Percentiles rank a stretch among this genome's conserved stretches.
Evolutionary conservation across 1,140 invertebrate species (phyloP).

Genomic region (Drepana arcuata): DNA sequence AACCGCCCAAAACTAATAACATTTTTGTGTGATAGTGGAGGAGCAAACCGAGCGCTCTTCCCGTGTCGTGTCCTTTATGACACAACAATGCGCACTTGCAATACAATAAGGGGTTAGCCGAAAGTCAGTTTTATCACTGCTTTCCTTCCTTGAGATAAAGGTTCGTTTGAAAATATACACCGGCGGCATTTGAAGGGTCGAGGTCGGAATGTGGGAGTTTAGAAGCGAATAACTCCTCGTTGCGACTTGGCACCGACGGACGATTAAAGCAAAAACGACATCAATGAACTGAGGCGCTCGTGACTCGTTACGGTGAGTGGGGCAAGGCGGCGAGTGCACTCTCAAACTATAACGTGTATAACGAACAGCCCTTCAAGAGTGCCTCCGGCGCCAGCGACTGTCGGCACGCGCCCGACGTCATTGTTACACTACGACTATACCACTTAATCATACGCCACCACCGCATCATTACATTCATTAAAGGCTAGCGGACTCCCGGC

Average conservation of each 20-base stretch:
- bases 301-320: constrained; percentile 45
- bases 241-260: constrained; percentile 14
- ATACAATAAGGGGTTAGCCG: constrained; percentile 34
- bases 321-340: constrained; percentile 49
- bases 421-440: constrained; percentile 14
- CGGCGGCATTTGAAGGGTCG: background rate
- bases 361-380: constrained; percentile 48
- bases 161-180: background rate
- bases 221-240: background rate
- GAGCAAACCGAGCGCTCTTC: constrained; percentile 41
- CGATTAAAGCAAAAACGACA: constrained; percentile 31
- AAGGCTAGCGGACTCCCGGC: too few species aligned
- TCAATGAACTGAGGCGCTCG: constrained; percentile 45
- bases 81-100: constrained; percentile 48
- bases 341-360: constrained; percentile 49
- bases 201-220: background rate
- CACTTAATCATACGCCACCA: too few species aligned
- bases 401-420: constrained; percentile 34
- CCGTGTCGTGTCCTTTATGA: constrained; percentile 46
- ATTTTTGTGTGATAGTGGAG: constrained; percentile 61
- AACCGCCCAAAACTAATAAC: constrained; percentile 66
- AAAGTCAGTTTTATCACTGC: constrained; percentile 24
- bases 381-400: constrained; percentile 22
- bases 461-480: too few species aligned
- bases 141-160: constrained; percentile 17